Percentiles rank a stretch among this genome's conserved stretches.
Evolutionary conservation across 2,888 invertebrate species (phyloP).

Genomic region (Pachycephus smyrnensis): DNA sequence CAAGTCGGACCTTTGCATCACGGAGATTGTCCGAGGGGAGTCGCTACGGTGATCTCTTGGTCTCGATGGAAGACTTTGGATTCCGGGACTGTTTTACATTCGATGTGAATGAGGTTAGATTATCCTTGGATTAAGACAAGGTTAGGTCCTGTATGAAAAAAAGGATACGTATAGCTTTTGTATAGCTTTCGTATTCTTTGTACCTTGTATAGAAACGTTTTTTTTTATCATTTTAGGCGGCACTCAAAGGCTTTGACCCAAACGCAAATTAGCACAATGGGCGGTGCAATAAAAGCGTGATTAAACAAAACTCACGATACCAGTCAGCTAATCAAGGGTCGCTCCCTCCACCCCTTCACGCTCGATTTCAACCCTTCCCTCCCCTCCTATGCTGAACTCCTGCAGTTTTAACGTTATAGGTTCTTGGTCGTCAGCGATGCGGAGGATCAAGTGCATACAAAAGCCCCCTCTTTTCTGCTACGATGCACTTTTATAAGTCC

Average conservation of each 20-base stretch:
- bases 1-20: slow-evolving; percentile 29
- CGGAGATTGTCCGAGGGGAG: slow-evolving; percentile 20
- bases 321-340: slow-evolving; percentile 40
- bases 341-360: slow-evolving; percentile 16
- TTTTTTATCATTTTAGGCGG: background rate
- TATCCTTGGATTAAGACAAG: background rate
- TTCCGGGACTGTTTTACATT: background rate
- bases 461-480: background rate
- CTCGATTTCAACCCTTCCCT: slow-evolving; percentile 28
- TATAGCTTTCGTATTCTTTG: background rate
- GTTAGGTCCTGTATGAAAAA: background rate
- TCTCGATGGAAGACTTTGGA: background rate
- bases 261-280: slow-evolving; percentile 35
- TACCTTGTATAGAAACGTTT: background rate
- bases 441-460: background rate
- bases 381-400: slow-evolving; percentile 23
- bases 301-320: slow-evolving; percentile 36
- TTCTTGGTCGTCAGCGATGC: background rate
- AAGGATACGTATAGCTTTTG: too few species aligned
- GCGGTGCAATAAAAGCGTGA: slow-evolving; percentile 20
- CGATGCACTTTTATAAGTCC: background rate
- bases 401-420: background rate
- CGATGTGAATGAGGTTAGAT: background rate
- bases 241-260: slow-evolving; percentile 1
- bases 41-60: background rate